Conservation (phyloP, 2,888 invertebrate species). For the Volucella bombylans region DNA sequence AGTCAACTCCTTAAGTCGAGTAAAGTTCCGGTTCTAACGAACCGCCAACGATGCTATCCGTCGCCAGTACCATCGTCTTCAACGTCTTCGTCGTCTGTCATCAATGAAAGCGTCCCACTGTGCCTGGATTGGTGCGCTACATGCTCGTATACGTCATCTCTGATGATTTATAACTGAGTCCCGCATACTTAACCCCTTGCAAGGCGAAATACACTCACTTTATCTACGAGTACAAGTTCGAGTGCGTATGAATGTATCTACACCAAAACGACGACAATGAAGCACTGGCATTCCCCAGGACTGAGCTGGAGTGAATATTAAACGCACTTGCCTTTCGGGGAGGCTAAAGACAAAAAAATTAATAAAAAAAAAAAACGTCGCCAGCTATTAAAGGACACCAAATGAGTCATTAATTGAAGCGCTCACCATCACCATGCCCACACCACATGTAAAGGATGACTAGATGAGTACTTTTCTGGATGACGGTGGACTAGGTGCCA, state of each 20-base stretch:
- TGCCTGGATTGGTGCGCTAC: constrained; percentile 46
- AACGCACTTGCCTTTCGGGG: not conserved
- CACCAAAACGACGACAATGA: constrained; percentile 3
- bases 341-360: constrained; percentile 1
- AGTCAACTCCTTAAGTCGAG: constrained; percentile 53
- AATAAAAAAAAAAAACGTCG: constrained; percentile 35
- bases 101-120: constrained; percentile 67
- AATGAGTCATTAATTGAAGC: constrained; percentile 73
- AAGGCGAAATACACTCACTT: constrained; percentile 24
- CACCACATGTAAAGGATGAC: constrained; percentile 65
- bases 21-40: constrained; percentile 67
- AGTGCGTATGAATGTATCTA: constrained; percentile 4
- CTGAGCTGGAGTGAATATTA: constrained; percentile 46
- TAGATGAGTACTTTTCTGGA: constrained; percentile 1
- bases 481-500: not conserved
- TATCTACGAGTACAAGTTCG: not conserved
- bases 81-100: constrained; percentile 47
- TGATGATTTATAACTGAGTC: constrained; percentile 62
- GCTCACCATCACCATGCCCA: constrained; percentile 69
- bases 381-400: constrained; percentile 72
- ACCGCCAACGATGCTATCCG: constrained; percentile 64
- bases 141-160: constrained; percentile 58
- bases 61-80: constrained; percentile 22
- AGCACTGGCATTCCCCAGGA: constrained; percentile 50
- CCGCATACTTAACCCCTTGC: constrained; percentile 68